Evolutionary conservation across 1,140 invertebrate genomes (phyloP), one percentile per base, ranked within the genome.

Genomic region (Eriocheir sinensis): DNA sequence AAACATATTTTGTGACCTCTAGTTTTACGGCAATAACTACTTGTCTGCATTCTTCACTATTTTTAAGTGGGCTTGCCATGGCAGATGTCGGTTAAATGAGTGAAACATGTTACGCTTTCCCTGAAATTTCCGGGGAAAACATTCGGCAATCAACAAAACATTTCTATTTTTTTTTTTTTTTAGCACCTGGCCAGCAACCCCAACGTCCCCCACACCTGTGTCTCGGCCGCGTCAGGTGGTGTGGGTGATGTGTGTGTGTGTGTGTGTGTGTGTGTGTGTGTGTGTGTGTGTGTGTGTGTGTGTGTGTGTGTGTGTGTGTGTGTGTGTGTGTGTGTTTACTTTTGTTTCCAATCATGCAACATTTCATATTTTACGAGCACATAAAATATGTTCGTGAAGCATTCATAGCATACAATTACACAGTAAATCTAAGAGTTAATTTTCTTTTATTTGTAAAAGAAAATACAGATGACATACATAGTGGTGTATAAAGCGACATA

Each of bases 211-310:
- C 48, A 53, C 48, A 53, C 48, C 2, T 53, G 48, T 12, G 53
- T 27, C 53, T 27, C 53, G 53, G 27, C 53, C 53, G 27, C 53
- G 27, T 27, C 53, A 12, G 27, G 53, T 12, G 53, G 12, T 12
- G 12, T 12, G 53, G 27, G 12, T 12, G 12, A 27, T 72, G 53
- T 72, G 53, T 72, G 53, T 72, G 53, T 72, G 53, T 81, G 3
- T 81, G 80, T 81, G 80, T 81, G 80, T 81, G 80, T 81, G 80
- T 81, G 80, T 81, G 80, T 81, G 80, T 81, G 80, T 81, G 80
- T 81, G 80, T 81, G 80, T 30, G 80, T 81, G 80, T 81, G 80
- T 81, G 80, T 3, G 80, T 81, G 80, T 3, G 80, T 81, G 80
- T 3, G 80, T 81, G 80, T 3, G 80, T 81, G 80, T 3, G 80